These are phyloP conservation scores for Drosophila hamatofila DNA, from an alignment of 2,888 invertebrate species.

Conservation along the genomic window DNA sequence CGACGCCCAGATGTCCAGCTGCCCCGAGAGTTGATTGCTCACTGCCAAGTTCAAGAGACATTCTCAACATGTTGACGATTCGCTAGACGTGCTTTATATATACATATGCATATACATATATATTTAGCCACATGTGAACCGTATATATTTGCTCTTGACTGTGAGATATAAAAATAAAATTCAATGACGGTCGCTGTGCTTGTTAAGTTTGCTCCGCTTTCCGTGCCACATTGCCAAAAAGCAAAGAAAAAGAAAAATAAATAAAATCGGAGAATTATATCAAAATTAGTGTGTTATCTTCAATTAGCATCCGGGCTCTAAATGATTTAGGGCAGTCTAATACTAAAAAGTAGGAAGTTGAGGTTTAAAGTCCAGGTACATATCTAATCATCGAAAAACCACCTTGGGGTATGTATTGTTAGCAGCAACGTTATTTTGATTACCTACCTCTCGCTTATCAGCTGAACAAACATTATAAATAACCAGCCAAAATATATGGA, in stretches of 20 bases:
- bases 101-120: not conserved
- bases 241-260: constrained; percentile 7
- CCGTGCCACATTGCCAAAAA: constrained; percentile 67
- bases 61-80: constrained; percentile 26
- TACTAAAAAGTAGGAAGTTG: constrained; percentile 10
- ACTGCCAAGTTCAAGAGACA: constrained; percentile 60
- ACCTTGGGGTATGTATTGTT: constrained; percentile 28
- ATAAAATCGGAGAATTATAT: constrained; percentile 3
- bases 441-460: constrained; percentile 30
- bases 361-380: constrained; percentile 4
- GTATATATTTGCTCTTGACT: constrained; percentile 16
- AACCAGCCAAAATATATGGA: constrained; percentile 3
- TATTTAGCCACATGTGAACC: constrained; percentile 5
- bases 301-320: constrained; percentile 29
- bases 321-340: constrained; percentile 9
- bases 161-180: constrained; percentile 61
- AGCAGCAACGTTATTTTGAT: constrained; percentile 1
- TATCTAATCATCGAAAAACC: not conserved
- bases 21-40: constrained; percentile 25
- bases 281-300: constrained; percentile 8
- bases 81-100: not conserved
- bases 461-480: constrained; percentile 22
- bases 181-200: constrained; percentile 63
- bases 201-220: constrained; percentile 57
- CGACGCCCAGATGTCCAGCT: constrained; percentile 27